These are phyloP conservation scores for Mechanitis mazaeus DNA, from an alignment of 2,888 invertebrate genomes.

Conservation along the genomic window DNA sequence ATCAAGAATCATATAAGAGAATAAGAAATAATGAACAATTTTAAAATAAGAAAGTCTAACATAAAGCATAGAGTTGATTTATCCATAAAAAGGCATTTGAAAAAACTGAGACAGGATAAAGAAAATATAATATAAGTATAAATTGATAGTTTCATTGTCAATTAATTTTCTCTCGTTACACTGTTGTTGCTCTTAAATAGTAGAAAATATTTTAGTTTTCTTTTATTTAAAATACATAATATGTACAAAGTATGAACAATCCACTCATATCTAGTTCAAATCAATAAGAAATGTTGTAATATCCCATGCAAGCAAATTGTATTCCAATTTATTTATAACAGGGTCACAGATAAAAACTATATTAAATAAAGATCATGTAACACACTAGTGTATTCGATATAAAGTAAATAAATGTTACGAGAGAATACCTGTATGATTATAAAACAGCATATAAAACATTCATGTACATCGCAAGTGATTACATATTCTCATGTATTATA, in stretches of 20 bases:
- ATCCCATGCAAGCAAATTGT: slow-evolving; percentile 14
- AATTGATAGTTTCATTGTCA: slow-evolving; percentile 49
- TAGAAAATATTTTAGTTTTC: slow-evolving; percentile 56
- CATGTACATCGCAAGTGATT: slow-evolving; percentile 62
- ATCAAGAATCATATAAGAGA: slow-evolving; percentile 7
- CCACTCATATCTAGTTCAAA: slow-evolving; percentile 43
- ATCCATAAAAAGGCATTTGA: slow-evolving; percentile 60
- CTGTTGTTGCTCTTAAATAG: slow-evolving; percentile 69
- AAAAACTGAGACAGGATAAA: slow-evolving; percentile 62
- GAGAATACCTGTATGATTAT: slow-evolving; percentile 67
- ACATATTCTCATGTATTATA: slow-evolving; percentile 64
- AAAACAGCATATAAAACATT: slow-evolving; percentile 73
- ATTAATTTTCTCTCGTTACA: slow-evolving; percentile 70
- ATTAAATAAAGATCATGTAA: slow-evolving; percentile 18
- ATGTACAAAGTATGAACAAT: slow-evolving; percentile 62
- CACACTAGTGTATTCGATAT: slow-evolving; percentile 27
- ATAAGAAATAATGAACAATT: slow-evolving; percentile 9
- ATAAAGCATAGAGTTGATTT: slow-evolving; percentile 15
- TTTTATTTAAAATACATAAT: slow-evolving; percentile 57
- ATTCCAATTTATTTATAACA: slow-evolving; percentile 9
- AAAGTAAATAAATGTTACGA: slow-evolving; percentile 62
- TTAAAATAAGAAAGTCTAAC: slow-evolving; percentile 9
- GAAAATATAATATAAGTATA: slow-evolving; percentile 50
- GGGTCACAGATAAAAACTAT: slow-evolving; percentile 18
- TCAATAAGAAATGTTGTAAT: slow-evolving; percentile 19